Evolutionary conservation across 2,888 invertebrate species (phyloP), one percentile per base, ranked within the genome.

Genomic region (Halocaridina rubra): DNA sequence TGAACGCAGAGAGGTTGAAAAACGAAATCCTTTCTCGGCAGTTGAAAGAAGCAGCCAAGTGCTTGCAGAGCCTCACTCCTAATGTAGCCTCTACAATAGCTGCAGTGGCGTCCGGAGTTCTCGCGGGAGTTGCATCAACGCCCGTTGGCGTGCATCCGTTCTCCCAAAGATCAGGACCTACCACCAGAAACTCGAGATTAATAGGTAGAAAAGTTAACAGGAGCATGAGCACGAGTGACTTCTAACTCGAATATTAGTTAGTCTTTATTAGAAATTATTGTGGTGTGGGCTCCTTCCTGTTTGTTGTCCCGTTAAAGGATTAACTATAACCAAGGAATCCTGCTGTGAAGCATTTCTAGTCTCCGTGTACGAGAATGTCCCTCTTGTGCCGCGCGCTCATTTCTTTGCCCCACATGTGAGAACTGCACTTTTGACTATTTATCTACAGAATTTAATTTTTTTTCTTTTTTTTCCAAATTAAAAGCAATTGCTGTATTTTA

Each of bases 1-100:
- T 97, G 13, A 94, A 95, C 78, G 95, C 95, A 0, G 96, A 96
- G 89, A 72, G 86, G 61, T 64, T 86, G 22, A 84, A 87, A 61
- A 88, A 88, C 71, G 86, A 86, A 53, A 87, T 86, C 39, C 57
- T 88, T 24, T 85, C 85, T 16, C 80, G 84, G 19, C 84, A 87
- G 80, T 75, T 88, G 46, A 80, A 88, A 77, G 85, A 88, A 24
- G 88, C 88, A 13, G 85, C 85, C 24, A 85, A 86, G 64, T 86
- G 85, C 72, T 77, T 88, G 13, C 84, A 88, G 39, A 86, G 67
- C 69, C 69, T 88, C 46, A 85, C 78, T 53, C 87, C 87, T 13
- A 53, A 29, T 29, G 82, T 80, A 39, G 77, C 86, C 5, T 80
- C 86, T 46, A 80, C 75, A 22, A 19, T 82, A 30, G 82, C 81